Base-by-base conservation (phyloP, 2,888 invertebrate species). In the Amphiduros pacificus region DNA sequence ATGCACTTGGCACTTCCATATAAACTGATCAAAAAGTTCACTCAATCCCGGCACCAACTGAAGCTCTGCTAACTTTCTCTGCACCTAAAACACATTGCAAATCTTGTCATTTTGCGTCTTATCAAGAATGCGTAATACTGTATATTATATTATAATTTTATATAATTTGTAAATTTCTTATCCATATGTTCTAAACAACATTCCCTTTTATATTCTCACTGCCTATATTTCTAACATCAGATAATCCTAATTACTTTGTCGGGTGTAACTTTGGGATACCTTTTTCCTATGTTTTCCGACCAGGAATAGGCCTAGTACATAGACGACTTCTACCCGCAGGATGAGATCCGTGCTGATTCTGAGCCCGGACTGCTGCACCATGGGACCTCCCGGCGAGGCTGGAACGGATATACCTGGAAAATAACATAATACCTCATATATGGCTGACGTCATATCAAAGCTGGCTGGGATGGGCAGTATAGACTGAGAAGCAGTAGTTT, bases 211-310 rank as follows among this genome's bases (percentile, higher is more conserved):
- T n/a, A n/a, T n/a, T n/a, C n/a, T n/a, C n/a, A n/a, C n/a, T n/a
- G n/a, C n/a, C n/a, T n/a, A n/a, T n/a, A n/a, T n/a, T n/a, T n/a
- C n/a, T n/a, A n/a, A n/a, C n/a, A n/a, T n/a, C n/a, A n/a, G n/a
- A n/a, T n/a, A n/a, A n/a, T n/a, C n/a, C n/a, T n/a, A n/a, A n/a
- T n/a, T n/a, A n/a, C n/a, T n/a, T n/a, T n/a, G n/a, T n/a, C n/a
- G n/a, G n/a, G n/a, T n/a, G n/a, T n/a, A n/a, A n/a, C n/a, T n/a
- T n/a, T n/a, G n/a, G n/a, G n/a, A n/a, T 61, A 80, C 81, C 74
- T 80, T 80, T 73, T 81, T 82, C 63, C 82, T 68, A 60, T 81
- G 81, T 73, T 82, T 81, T n/a, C 82, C 82, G 9, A 82, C 76
- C 50, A 82, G 69, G 61, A 82, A 79, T 9, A 82, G 71, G 0